Percentiles rank a stretch among this genome's conserved stretches.
Evolutionary conservation across 1,140 invertebrate genomes (phyloP).

Genomic region (fruit fly (Drosophila melanogaster)): Release_6_plus_ISO1_MT NT_037436.4:10211001-10211500

Average conservation of each 20-base stretch:
- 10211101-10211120: conserved; percentile 43
- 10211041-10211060: conserved; percentile 82
- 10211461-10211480: conserved; percentile 46
- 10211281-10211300: not conserved
- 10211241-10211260: not conserved
- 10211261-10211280: not conserved
- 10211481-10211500: conserved; percentile 60
- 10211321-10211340: not conserved
- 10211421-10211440: too few relatives aligned
- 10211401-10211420: too few relatives aligned
- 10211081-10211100: conserved; percentile 56
- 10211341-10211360: not conserved
- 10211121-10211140: conserved; percentile 54
- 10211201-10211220: not conserved
- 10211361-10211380: not conserved
- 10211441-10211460: not conserved
- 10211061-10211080: conserved; percentile 63
- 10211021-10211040: conserved; percentile 69
- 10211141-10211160: conserved; percentile 82
- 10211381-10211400: not conserved
- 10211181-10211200: not conserved
- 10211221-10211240: conserved; percentile 1
- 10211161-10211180: conserved; percentile 65
- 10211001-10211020: conserved; percentile 25
- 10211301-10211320: not conserved